A percentile compares a stretch with the other conserved stretches of the same genome.
These are phyloP conservation scores for Cranoglanis bouderius DNA, from an alignment of 2,113 vertebrate genomes.

Conservation along the genomic window DNA sequence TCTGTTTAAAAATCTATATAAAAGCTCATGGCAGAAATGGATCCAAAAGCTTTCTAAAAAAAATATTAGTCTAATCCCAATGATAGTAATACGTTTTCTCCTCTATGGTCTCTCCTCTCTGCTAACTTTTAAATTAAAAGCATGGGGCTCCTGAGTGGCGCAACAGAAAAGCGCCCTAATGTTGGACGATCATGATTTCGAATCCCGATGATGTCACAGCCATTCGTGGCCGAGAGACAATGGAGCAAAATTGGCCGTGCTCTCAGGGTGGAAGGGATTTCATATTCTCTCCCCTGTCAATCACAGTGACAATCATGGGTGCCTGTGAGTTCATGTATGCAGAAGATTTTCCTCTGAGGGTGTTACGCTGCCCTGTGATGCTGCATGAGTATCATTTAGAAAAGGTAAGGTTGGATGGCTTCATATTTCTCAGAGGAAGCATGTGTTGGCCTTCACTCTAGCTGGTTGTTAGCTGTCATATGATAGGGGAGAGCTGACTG, in stretches of 20 bases:
- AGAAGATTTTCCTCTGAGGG: not conserved
- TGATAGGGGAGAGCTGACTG: not conserved
- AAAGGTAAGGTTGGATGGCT: not conserved
- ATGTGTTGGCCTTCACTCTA: not conserved
- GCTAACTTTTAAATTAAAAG: not conserved
- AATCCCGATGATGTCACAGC: not conserved
- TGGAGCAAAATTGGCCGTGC: not conserved
- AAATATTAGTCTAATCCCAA: not conserved
- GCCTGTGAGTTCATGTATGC: not conserved
- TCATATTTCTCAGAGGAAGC: not conserved
- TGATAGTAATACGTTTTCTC: not conserved
- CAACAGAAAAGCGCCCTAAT: not conserved
- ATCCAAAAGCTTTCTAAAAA: not conserved
- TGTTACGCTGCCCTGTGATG: not conserved
- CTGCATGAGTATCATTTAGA: not conserved
- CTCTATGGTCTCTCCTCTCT: not conserved
- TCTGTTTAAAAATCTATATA: not conserved
- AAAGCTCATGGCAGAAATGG: not conserved
- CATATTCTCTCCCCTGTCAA: not conserved
- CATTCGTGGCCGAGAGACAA: not conserved
- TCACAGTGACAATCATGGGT: not conserved
- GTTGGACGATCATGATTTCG: not conserved
- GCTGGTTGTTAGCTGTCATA: not conserved
- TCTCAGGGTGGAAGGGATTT: not conserved
- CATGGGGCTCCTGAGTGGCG: not conserved